Percentiles rank a stretch among this genome's conserved stretches.
Evolutionary conservation across 2,797 vertebrate genomes (phyloP).

Genomic region (Heteromormyrus szaboi): DNA sequence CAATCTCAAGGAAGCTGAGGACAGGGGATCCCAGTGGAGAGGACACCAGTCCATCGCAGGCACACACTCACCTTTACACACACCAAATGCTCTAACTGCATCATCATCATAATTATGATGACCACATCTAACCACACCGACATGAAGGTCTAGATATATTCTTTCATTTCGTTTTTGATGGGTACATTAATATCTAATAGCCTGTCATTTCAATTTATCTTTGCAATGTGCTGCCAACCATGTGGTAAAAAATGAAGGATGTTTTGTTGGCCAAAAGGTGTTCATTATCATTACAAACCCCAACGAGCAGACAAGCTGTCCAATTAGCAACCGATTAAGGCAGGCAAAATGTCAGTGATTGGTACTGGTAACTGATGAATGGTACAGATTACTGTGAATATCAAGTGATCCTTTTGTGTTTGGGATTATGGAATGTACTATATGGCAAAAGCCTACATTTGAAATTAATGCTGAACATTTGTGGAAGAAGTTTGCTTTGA

Average conservation of each 20-base stretch:
- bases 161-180: background rate
- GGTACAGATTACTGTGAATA: background rate
- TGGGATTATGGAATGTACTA: background rate
- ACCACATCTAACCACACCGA: background rate
- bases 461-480: background rate
- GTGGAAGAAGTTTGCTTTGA: background rate
- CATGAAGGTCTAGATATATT: background rate
- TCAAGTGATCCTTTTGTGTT: background rate
- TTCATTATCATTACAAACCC: background rate
- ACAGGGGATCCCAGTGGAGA: background rate
- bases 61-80: background rate
- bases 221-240: background rate
- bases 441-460: background rate
- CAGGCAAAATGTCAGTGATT: background rate
- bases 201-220: background rate
- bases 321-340: background rate
- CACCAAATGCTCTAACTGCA: background rate
- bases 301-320: background rate
- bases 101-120: background rate
- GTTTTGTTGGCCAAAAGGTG: background rate
- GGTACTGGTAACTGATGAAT: background rate
- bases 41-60: background rate
- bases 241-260: background rate
- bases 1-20: background rate
- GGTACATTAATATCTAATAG: background rate